Evolutionary conservation across 2,888 invertebrate genomes (phyloP).

Genomic region (Tipula vernalis): DNA sequence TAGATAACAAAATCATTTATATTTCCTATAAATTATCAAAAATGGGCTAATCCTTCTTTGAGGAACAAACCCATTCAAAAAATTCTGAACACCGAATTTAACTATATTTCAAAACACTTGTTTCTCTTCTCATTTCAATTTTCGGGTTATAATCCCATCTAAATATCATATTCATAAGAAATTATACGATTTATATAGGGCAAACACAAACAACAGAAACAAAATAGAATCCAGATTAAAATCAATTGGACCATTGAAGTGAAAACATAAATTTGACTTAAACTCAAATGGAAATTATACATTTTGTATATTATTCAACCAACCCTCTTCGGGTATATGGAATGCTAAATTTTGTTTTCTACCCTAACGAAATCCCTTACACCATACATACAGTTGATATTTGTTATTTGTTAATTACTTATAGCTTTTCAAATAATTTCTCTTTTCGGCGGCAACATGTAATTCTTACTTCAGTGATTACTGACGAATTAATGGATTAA

Average conservation of each 20-base stretch:
- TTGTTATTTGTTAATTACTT: neutral
- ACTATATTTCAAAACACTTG: neutral
- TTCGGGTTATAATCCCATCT: neutral
- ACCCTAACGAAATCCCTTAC: neutral
- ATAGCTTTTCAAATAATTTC: neutral
- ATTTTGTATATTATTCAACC: neutral
- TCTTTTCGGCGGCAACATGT: neutral
- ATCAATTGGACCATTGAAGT: conserved; percentile 8
- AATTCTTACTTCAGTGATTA: neutral
- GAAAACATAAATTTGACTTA: conserved; percentile 9
- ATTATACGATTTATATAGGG: too few species aligned
- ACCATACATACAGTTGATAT: neutral
- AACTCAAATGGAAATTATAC: neutral
- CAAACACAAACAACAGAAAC: neutral
- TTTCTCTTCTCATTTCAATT: neutral
- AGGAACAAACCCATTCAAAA: neutral
- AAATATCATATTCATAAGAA: neutral
- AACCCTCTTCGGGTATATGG: neutral
- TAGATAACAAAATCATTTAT: neutral
- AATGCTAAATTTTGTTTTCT: neutral
- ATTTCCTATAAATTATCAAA: neutral
- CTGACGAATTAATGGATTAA: neutral
- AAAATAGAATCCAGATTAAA: neutral
- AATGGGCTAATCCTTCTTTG: neutral
- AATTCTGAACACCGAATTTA: neutral